A percentile compares a stretch with the other conserved stretches of the same genome.
Conservation (phyloP, 2,797 vertebrate species). For the Cossypha polioptera region DNA sequence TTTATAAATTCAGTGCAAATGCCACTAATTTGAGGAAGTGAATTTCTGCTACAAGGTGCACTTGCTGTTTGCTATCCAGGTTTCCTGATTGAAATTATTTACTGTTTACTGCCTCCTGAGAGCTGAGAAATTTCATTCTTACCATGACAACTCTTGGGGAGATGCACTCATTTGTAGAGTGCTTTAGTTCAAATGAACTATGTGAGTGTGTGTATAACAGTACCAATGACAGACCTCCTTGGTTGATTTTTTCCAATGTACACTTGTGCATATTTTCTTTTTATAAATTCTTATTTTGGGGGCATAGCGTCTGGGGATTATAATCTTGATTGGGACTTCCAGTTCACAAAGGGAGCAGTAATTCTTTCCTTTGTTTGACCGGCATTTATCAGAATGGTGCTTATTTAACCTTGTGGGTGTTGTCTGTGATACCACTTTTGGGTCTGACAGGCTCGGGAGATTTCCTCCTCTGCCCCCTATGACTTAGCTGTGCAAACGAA, state of each 20-base stretch:
- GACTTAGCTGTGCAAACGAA: conserved; percentile 50
- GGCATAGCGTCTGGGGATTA: conserved; percentile 14
- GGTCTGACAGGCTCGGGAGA: conserved; percentile 32
- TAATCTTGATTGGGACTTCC: conserved; percentile 42
- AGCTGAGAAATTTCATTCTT: conserved; percentile 1
- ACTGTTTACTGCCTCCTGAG: background rate
- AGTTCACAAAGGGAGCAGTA: conserved; percentile 22
- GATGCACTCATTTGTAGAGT: background rate
- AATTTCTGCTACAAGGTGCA: background rate
- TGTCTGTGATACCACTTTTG: conserved; percentile 51
- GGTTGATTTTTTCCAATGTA: background rate
- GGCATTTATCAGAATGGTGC: conserved; percentile 7
- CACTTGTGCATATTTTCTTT: background rate
- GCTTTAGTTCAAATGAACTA: background rate
- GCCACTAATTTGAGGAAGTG: conserved; percentile 43
- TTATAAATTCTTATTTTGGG: background rate
- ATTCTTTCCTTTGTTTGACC: conserved; percentile 56
- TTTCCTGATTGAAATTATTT: conserved; percentile 9
- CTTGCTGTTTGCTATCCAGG: conserved; percentile 2
- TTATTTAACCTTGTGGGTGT: conserved; percentile 55
- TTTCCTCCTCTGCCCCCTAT: conserved; percentile 52
- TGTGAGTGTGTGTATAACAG: background rate
- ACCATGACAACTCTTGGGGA: background rate
- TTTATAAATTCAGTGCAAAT: conserved; percentile 40
- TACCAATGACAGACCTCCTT: background rate